phyloP scores from a whole-genome alignment of 2,888 invertebrate genomes.

The Tachystola acroxantha region DNA sequence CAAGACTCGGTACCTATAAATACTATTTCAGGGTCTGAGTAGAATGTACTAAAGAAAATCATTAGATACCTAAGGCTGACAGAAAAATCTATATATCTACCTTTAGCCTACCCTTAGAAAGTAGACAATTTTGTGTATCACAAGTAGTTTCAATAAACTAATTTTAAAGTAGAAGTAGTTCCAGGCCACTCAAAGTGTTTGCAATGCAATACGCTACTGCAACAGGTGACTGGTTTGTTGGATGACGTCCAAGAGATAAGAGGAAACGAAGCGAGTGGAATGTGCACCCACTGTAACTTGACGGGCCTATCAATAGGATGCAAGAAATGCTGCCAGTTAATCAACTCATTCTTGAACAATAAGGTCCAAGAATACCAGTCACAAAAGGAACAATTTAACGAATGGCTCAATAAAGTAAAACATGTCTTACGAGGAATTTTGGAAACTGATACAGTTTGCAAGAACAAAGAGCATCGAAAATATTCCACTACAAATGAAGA shows the following conservation, averaged over 20 bases:
- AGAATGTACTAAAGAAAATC: no score
- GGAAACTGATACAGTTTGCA: conserved; percentile 22
- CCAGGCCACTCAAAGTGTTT: conserved; percentile 34
- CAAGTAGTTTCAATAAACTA: no score
- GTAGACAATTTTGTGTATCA: no score
- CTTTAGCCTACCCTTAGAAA: no score
- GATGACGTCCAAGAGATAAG: conserved; percentile 33
- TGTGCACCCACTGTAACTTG: conserved; percentile 37
- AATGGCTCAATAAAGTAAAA: conserved; percentile 31
- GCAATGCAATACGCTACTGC: conserved; percentile 30
- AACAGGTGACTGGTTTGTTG: conserved; percentile 29
- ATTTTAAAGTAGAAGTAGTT: no score
- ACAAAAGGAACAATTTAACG: conserved; percentile 18
- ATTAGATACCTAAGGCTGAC: no score
- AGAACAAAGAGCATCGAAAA: conserved; percentile 17
- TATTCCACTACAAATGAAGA: conserved; percentile 19
- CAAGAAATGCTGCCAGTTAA: conserved; percentile 33
- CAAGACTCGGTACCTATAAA: no score
- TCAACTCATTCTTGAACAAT: conserved; percentile 23
- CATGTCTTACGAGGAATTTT: conserved; percentile 24
- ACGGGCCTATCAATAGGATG: conserved; percentile 28
- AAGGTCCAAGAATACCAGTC: conserved; percentile 20
- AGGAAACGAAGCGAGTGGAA: conserved; percentile 24
- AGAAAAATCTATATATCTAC: no score
- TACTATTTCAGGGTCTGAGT: no score